Evolutionary conservation across 1,140 invertebrate species (phyloP).

Genomic region (Glossosoma conforme): DNA sequence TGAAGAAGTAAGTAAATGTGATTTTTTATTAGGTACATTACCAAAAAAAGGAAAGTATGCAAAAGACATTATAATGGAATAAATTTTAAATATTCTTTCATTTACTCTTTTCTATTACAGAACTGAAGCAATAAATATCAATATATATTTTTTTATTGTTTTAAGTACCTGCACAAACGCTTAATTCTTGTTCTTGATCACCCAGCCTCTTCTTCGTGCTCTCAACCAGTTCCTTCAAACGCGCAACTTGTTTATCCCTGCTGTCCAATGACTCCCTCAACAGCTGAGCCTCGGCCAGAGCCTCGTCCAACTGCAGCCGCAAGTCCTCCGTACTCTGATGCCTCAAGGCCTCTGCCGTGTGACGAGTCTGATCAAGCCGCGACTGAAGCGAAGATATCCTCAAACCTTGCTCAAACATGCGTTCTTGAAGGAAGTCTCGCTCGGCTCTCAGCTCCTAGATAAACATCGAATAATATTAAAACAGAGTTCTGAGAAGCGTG

Average conservation of each 20-base stretch:
- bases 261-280: conserved; percentile 54
- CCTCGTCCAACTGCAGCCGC: conserved; percentile 62
- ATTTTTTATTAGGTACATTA: too few species aligned
- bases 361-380: conserved; percentile 70
- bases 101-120: too few species aligned
- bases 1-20: too few species aligned
- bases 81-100: too few species aligned
- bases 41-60: too few species aligned
- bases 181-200: conserved; percentile 54
- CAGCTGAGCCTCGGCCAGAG: conserved; percentile 50
- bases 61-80: too few species aligned
- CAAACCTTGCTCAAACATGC: conserved; percentile 72
- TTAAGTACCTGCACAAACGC: conserved; percentile 36
- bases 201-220: conserved; percentile 42
- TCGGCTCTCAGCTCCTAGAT: conserved; percentile 71
- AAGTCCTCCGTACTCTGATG: conserved; percentile 61
- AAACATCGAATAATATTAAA: conserved; percentile 16
- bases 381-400: conserved; percentile 73
- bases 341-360: conserved; percentile 64
- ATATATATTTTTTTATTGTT: too few species aligned
- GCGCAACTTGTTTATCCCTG: conserved; percentile 54
- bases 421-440: conserved; percentile 71
- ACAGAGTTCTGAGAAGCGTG: too few species aligned
- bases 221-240: conserved; percentile 42
- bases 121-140: too few species aligned